A percentile compares a stretch with the other conserved stretches of the same genome.
Conservation (phyloP, 2,113 vertebrate genomes). For the Varanus salvator region DNA sequence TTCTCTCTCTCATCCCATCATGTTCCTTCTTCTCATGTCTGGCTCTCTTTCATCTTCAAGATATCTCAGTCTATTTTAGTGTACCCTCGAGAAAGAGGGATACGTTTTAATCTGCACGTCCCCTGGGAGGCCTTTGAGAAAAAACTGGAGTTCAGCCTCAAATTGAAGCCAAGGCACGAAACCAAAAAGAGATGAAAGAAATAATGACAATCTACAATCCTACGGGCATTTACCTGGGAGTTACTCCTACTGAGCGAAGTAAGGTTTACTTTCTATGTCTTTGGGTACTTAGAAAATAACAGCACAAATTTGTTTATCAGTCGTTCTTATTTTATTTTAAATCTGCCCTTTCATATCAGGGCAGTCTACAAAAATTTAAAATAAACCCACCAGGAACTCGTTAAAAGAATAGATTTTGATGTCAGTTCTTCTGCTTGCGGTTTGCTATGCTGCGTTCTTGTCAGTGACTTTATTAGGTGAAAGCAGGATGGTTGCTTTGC, state of each 20-base stretch:
- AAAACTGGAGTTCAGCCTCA: background rate
- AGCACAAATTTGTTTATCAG: no score
- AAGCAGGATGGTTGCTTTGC: no score
- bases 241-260: background rate
- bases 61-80: constrained; percentile 22
- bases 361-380: background rate
- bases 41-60: constrained; percentile 18
- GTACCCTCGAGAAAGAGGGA: background rate
- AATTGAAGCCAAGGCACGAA: background rate
- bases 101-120: constrained; percentile 3
- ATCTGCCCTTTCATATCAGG: background rate
- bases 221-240: background rate
- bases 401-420: background rate
- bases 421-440: no score
- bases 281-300: background rate
- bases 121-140: background rate
- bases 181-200: background rate
- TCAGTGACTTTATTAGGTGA: background rate
- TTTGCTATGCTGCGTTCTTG: background rate
- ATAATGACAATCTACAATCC: background rate
- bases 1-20: constrained; percentile 57
- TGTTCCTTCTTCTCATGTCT: constrained; percentile 11
- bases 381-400: background rate
- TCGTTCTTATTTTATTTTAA: background rate
- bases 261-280: no score